Evolutionary conservation across 2,113 vertebrate genomes (phyloP), one percentile per base, ranked within the genome.

Genomic region (Menidia beryllina): DNA sequence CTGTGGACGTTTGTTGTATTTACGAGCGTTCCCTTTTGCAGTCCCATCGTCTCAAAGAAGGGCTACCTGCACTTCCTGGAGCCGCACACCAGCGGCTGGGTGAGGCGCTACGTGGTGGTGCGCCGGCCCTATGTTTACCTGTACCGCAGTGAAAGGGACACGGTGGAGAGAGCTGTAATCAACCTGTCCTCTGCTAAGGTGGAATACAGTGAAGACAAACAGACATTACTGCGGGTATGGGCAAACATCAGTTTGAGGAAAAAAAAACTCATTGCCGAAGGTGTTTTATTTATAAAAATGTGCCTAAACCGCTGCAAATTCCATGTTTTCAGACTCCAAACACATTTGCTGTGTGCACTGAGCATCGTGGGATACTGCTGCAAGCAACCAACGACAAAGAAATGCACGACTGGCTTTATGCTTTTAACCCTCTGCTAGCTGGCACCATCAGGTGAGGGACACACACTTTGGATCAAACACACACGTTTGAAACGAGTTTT

Each of bases 361-460:
- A 97, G 88, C 97, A 98, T 86, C 96, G 97, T 0, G 97, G 96
- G 74, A 96, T 99, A 77, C 94, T 99, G 85, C 94, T 99, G 77
- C 98, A 98, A 91, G 97, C 97, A 0, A 91, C 86, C 91, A 98
- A 95, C 0, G 98, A 99, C 92, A 98, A 99, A 85, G 98, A 99
- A 89, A 98, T 99, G 98, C 98, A 99, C 11, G 97, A 98, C 92
- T 98, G 97, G 97, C 95, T 98, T 64, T 98, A 99, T 0, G 97
- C 98, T 39, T 98, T 99, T 87, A 98, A 98, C 87, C 98, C 97
- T 17, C 96, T 98, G 81, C 91, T 99, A 91, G 98, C 98, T 14
- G 98, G 97, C 58, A 98, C 98, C 86, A 98, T 99, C 86, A 96
- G 98, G 82, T 56, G 43, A 17, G n/a, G 54, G 41, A 27, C 20